These are phyloP conservation scores for Prionailurus bengalensis DNA, from an alignment of 2,113 vertebrate genomes.

Conservation along the genomic window DNA sequence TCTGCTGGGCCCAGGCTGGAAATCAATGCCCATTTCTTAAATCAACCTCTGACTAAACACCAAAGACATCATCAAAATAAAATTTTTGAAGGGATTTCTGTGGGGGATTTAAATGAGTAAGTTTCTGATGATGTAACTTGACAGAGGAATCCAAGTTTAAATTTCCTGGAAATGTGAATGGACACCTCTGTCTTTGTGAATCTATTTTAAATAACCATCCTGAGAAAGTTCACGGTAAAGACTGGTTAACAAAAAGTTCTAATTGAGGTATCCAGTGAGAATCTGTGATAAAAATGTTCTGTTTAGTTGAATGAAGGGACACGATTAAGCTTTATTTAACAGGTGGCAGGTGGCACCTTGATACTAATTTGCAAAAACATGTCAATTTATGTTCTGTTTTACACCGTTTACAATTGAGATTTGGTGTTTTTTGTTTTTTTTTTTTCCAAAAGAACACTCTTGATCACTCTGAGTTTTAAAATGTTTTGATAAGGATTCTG, in stretches of 20 bases:
- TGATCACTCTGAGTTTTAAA: neutral
- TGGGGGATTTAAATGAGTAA: neutral
- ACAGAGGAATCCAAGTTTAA: neutral
- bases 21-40: neutral
- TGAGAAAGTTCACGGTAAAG: neutral
- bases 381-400: neutral
- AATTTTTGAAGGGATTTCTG: constrained; percentile 14
- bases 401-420: neutral
- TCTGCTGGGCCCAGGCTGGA: no score
- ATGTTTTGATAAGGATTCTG: neutral
- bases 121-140: neutral
- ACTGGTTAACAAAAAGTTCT: neutral
- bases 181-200: neutral
- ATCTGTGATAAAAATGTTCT: neutral
- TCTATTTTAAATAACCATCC: neutral
- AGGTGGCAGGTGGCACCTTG: neutral
- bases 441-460: neutral
- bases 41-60: neutral
- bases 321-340: neutral
- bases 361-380: neutral
- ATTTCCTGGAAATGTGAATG: neutral
- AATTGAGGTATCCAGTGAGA: neutral
- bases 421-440: no score
- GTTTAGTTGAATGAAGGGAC: neutral
- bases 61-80: neutral